A percentile compares a stretch with the other conserved stretches of the same genome.
phyloP scores from a whole-genome alignment of 2,888 invertebrate genomes.

The Notocelia uddmanniana region DNA sequence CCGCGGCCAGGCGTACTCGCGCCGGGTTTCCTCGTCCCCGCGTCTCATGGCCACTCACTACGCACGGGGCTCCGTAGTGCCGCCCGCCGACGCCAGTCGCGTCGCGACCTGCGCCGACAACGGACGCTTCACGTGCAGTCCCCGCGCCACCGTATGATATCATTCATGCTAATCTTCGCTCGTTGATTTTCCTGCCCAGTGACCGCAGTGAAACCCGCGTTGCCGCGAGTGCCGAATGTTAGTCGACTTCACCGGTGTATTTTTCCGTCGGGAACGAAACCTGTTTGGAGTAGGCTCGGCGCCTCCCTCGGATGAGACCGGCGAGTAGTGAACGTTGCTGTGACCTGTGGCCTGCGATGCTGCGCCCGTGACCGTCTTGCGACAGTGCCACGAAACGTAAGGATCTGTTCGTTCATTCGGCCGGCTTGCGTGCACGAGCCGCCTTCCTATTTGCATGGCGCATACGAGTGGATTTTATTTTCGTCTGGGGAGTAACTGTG shows the following conservation, averaged over 20 bases:
- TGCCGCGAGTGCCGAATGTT: conserved; percentile 81
- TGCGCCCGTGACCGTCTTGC: conserved; percentile 83
- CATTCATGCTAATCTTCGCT: conserved; percentile 81
- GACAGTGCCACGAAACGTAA: conserved; percentile 85
- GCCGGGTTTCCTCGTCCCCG: conserved; percentile 86
- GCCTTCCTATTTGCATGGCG: conserved; percentile 85
- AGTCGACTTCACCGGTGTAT: conserved; percentile 76
- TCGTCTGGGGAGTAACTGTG: conserved; percentile 76
- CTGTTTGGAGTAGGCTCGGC: conserved; percentile 74
- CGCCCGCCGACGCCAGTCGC: conserved; percentile 75
- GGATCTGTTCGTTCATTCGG: conserved; percentile 79
- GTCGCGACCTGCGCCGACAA: conserved; percentile 81
- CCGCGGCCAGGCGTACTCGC: conserved; percentile 77
- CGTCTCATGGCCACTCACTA: conserved; percentile 86
- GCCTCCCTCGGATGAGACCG: conserved; percentile 77
- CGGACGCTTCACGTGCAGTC: conserved; percentile 62
- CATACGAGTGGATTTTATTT: conserved; percentile 85
- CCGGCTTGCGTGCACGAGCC: conserved; percentile 72
- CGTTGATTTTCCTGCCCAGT: conserved; percentile 81
- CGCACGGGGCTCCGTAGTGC: conserved; percentile 76
- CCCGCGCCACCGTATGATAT: conserved; percentile 67
- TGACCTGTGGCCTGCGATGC: conserved; percentile 81
- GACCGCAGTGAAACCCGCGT: conserved; percentile 74
- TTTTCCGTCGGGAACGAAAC: conserved; percentile 77
- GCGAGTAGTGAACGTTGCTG: conserved; percentile 69